Evolutionary conservation across 2,113 vertebrate genomes (phyloP).

Genomic region (Stictonetta naevosa): DNA sequence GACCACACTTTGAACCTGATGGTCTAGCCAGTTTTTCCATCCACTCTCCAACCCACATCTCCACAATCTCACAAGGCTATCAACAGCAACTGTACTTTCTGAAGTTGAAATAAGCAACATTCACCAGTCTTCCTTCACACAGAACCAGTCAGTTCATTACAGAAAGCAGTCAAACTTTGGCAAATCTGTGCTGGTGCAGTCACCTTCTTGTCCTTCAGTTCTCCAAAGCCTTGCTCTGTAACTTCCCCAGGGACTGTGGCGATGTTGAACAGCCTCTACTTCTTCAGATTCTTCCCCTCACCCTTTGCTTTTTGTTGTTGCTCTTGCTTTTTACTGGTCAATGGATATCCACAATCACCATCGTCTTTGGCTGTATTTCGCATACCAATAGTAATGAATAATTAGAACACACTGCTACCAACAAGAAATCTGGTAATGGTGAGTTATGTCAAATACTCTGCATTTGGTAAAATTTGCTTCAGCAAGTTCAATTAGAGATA

Average conservation of each 20-base stretch:
- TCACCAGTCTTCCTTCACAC: neutral
- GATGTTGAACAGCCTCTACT: neutral
- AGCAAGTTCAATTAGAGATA: neutral
- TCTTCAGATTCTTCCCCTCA: neutral
- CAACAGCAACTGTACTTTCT: neutral
- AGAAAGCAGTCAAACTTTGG: neutral
- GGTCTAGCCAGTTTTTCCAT: neutral
- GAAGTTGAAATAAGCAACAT: neutral
- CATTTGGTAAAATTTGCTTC: rapidly evolving
- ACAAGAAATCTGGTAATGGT: neutral
- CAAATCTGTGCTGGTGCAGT: neutral
- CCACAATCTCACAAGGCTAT: too few relatives aligned
- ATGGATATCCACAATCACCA: neutral
- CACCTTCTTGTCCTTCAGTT: neutral
- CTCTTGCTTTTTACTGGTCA: neutral
- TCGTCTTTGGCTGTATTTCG: neutral
- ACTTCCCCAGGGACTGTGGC: neutral
- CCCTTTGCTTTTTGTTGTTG: neutral
- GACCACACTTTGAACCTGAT: neutral
- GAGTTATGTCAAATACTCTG: neutral
- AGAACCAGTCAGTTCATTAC: neutral
- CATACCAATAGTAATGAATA: neutral
- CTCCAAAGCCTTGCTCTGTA: neutral
- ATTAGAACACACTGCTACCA: neutral
- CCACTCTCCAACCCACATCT: neutral